These are phyloP conservation scores for Helleia helle DNA, from an alignment of 2,888 invertebrate genomes.

Conservation along the genomic window DNA sequence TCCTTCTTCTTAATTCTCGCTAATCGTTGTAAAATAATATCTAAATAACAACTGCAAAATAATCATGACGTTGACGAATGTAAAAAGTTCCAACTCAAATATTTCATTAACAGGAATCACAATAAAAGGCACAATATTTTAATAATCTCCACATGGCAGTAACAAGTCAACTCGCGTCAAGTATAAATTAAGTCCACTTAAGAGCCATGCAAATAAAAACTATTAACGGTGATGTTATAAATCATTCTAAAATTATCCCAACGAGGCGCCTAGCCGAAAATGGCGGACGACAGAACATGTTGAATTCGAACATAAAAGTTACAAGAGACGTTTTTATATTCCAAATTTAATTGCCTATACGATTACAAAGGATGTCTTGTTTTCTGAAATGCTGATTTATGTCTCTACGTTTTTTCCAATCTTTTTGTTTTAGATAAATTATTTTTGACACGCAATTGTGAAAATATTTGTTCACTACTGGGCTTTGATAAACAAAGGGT, in stretches of 20 bases:
- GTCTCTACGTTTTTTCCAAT: slow-evolving; percentile 28
- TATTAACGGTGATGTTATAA: slow-evolving; percentile 39
- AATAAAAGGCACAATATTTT: neutral
- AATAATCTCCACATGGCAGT: slow-evolving; percentile 10
- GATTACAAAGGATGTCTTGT: slow-evolving; percentile 70
- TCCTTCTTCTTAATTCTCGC: no score
- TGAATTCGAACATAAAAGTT: slow-evolving; percentile 19
- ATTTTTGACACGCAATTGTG: slow-evolving; percentile 32
- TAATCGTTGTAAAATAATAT: no score
- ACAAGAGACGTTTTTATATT: slow-evolving; percentile 46
- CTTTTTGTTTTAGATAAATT: slow-evolving; percentile 22
- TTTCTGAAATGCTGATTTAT: slow-evolving; percentile 65
- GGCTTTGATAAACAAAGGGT: slow-evolving; percentile 18
- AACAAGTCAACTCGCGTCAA: slow-evolving; percentile 16
- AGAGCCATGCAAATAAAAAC: slow-evolving; percentile 41
- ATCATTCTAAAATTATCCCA: slow-evolving; percentile 57
- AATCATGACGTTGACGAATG: no score
- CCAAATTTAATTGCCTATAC: slow-evolving; percentile 63
- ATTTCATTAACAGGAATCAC: neutral
- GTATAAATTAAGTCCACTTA: slow-evolving; percentile 28
- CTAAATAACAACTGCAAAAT: no score
- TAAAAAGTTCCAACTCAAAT: no score
- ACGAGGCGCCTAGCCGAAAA: slow-evolving; percentile 38
- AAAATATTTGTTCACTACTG: slow-evolving; percentile 55
- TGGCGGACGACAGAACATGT: slow-evolving; percentile 28